Evolutionary conservation across 1,140 invertebrate species (phyloP), one percentile per base, ranked within the genome.

Genomic region (Aleiodes sp.): DNA sequence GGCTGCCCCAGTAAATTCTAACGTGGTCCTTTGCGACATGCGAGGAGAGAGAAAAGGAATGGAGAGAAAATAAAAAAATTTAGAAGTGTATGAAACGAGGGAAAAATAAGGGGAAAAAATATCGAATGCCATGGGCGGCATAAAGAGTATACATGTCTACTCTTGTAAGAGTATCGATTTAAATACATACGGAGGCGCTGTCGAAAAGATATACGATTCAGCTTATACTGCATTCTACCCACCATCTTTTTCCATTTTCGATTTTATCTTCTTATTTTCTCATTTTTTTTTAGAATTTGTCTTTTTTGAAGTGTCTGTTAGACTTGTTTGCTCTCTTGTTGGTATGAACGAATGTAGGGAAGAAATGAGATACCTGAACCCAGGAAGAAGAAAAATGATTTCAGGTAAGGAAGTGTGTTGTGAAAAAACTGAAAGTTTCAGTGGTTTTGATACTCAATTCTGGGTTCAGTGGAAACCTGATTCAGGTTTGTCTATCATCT

Each of bases 181-280:
- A 52, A 52, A 52, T 52, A 52, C 46, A 52, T 52, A 52, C 46
- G 46, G 10, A 24, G 21, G 10, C 21, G 46, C 46, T 52, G 46
- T 21, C 46, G 46, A 24, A 21, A 24, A 21, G 46, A 52, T 52
- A 52, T 52, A 52, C 46, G 46, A 52, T 52, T n/a, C 46, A 21
- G 46, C 46, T 52, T 52, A 52, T 24, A 12, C 19, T 52, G 39
- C 46, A 6, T 19, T 52, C 21, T 0, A 16, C 21, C 46, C 46
- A 16, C 31, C 21, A 7, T 52, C 21, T 16, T 24, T n/a, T n/a
- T n/a, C n/a, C n/a, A n/a, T n/a, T n/a, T n/a, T n/a, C n/a, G n/a
- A n/a, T n/a, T n/a, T n/a, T n/a, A n/a, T n/a, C n/a, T n/a, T n/a
- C n/a, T n/a, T n/a, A n/a, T n/a, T n/a, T n/a, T n/a, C n/a, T n/a